Evolutionary conservation across 2,113 vertebrate species (phyloP), one percentile per base, ranked within the genome.

Genomic region (Fregata magnificens): DNA sequence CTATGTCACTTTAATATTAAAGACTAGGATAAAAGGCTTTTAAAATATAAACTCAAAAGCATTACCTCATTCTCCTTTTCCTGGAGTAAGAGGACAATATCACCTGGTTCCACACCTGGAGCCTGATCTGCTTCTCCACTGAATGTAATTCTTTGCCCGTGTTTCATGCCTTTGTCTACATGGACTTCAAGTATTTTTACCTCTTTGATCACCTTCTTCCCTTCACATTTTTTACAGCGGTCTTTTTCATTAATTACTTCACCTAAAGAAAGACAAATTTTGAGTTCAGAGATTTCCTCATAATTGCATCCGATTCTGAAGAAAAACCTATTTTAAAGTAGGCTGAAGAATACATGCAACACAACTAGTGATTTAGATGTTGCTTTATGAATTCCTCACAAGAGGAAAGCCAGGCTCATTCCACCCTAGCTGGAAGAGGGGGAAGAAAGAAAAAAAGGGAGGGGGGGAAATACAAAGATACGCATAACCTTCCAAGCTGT

Each of bases 191-290:
- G 98, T 92, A 99, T 99, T 98, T 99, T 99, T 16, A 99, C 99
- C 97, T 99, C 99, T 98, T 99, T 99, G 84, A 99, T 98, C 94
- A 99, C 99, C 94, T 99, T 99, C 96, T 99, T 99, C 61, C 99
- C 99, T 97, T 99, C 99, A 92, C 99, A 99, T 98, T 99, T 99
- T 99, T 99, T 99, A 98, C 99, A 99, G 95, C 99, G 99, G 96
- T 99, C 99, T 97, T 99, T 99, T 98, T 99, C 99, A 87, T 99
- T 99, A 95, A 99, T 99, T 94, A 99, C 99, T 98, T 99, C 99
- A 61, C 99, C 99, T 99, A 91, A 50, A 96, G 85, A 97, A 32
- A 97, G 36, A 96, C 16, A 76, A 40, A 88, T 56, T 44, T 71
- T 70, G 56, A 38, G 45, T 90, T 93, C 85, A 82, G 40, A 53